These are phyloP conservation scores for Andrena marginata DNA, from an alignment of 2,888 invertebrate species.

Conservation along the genomic window DNA sequence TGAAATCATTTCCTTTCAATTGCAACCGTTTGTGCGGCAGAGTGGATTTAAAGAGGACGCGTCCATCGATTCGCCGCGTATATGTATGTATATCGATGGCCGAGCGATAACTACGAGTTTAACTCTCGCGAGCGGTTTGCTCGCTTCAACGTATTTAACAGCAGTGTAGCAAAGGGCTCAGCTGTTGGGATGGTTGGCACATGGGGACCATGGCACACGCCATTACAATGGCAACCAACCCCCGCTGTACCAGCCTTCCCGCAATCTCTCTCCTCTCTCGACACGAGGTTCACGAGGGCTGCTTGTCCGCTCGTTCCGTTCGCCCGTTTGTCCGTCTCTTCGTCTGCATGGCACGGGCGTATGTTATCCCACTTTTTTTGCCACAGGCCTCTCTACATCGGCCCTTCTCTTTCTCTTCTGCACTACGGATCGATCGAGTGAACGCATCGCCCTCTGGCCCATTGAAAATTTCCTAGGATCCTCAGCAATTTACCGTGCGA, in stretches of 20 bases:
- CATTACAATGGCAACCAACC: slow-evolving; percentile 77
- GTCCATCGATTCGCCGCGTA: slow-evolving; percentile 65
- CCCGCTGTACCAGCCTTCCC: slow-evolving; percentile 51
- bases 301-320: slow-evolving; percentile 71
- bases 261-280: slow-evolving; percentile 68
- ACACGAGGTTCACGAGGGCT: slow-evolving; percentile 74
- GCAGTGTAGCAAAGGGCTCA: slow-evolving; percentile 72
- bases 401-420: slow-evolving; percentile 59
- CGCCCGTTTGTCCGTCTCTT: slow-evolving; percentile 70
- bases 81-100: slow-evolving; percentile 67
- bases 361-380: slow-evolving; percentile 78
- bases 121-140: slow-evolving; percentile 73
- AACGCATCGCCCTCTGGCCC: slow-evolving; percentile 72
- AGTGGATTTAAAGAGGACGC: slow-evolving; percentile 73
- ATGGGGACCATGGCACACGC: slow-evolving; percentile 78
- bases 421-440: slow-evolving; percentile 73
- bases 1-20: slow-evolving; percentile 73
- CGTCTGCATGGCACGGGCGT: slow-evolving; percentile 69
- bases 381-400: slow-evolving; percentile 70
- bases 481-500: slow-evolving; percentile 61
- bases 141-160: slow-evolving; percentile 75
- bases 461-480: slow-evolving; percentile 67
- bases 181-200: slow-evolving; percentile 76
- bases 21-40: slow-evolving; percentile 63
- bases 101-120: slow-evolving; percentile 76